Evolutionary conservation across 1,140 invertebrate genomes (phyloP), one percentile per base, ranked within the genome.

Genomic region (Drosophila punjabiensis): DNA sequence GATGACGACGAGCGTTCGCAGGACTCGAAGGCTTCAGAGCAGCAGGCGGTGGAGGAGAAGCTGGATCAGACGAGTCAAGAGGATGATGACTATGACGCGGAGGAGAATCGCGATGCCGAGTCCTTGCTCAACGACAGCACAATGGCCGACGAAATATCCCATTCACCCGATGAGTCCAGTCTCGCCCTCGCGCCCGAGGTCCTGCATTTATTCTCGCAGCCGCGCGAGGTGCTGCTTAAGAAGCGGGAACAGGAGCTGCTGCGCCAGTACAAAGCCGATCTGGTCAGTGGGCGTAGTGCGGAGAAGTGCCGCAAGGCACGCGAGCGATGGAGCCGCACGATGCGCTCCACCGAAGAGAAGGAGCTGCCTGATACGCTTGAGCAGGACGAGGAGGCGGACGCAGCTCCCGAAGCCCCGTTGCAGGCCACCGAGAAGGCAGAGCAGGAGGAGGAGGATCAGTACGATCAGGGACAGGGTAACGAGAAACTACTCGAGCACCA

Each of bases 241-340:
- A 71, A 82, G 33, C 59, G 76, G 10, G 81, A 89, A 20, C 70
- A 74, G 62, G 70, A 82, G 52, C 47, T 74, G 5, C 41, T 82
- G 62, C 86, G 69, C 13, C 67, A 79, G 35, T 82, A 82, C 37
- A 60, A 83, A 20, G 77, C 53, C 0, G 85, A 90, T 33, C n/a
- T 75, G 18, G 39, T 56, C 5, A 86, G 70, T 32, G 82, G 82
- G 13, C 69, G 70, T 5, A 76, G 60, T 30, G 75, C 50, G 1
- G 82, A 86, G 39, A 86, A 79, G 47, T 79, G 66, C 43, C 82
- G 82, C 7, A 35, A 32, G 33, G 76, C 60, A 1, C 82, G 82
- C 2, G 79, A 85, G 5, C 82, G 82, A 33, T 86, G 75, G 82
- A 53, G 56, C 6, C 74, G 69, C 3, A 18, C 30, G 10, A 20